phyloP scores from a whole-genome alignment of 2,797 vertebrate species.

The Xenentodon cancila region DNA sequence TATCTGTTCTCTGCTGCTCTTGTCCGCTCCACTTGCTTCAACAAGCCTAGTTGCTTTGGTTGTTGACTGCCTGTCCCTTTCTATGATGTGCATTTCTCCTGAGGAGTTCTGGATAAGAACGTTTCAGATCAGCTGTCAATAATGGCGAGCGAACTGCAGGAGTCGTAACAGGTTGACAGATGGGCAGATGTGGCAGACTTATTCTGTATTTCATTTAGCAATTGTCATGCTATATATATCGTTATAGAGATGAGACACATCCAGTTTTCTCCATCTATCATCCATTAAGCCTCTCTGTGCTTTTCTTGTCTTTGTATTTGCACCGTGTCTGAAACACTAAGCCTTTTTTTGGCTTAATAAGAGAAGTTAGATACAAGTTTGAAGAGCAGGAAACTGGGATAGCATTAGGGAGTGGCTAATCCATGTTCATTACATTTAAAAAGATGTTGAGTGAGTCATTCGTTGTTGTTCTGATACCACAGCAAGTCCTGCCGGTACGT shows the following conservation, averaged over 20 bases:
- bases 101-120: constrained; percentile 47
- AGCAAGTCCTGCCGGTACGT: constrained; percentile 23
- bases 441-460: constrained; percentile 53
- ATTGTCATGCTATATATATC: no score
- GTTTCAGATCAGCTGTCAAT: constrained; percentile 62
- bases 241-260: background rate
- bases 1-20: constrained; percentile 43
- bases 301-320: background rate
- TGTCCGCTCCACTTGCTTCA: constrained; percentile 39
- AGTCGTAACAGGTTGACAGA: constrained; percentile 44
- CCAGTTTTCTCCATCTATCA: background rate
- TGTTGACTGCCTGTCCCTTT: constrained; percentile 42
- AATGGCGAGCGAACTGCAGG: constrained; percentile 35
- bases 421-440: constrained; percentile 45
- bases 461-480: constrained; percentile 29
- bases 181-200: constrained; percentile 30
- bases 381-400: constrained; percentile 12
- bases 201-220: no score
- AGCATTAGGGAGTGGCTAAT: constrained; percentile 38
- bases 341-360: background rate
- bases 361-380: no score
- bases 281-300: constrained; percentile 3
- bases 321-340: constrained; percentile 6
- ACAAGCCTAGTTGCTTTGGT: constrained; percentile 42
- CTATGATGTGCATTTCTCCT: constrained; percentile 39